phyloP scores from a whole-genome alignment of 2,113 vertebrate genomes.

The Empidonax alnorum region DNA sequence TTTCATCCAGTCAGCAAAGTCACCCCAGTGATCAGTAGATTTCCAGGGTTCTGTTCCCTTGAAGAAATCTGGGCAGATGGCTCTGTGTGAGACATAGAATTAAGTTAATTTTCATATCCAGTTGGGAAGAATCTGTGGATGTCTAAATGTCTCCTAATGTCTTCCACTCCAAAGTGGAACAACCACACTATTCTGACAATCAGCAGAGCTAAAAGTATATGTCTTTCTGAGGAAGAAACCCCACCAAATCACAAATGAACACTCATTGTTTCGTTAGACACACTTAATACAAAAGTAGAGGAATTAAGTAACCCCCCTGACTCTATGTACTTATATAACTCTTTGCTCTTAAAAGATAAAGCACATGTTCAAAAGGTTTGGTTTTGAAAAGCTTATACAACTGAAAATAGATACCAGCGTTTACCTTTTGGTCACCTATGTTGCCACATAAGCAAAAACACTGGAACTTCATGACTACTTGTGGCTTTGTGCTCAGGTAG shows the following conservation, averaged over 20 bases:
- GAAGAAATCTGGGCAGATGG: constrained; percentile 89
- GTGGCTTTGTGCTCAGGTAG: background rate
- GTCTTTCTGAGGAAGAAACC: background rate
- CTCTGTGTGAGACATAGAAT: constrained; percentile 53
- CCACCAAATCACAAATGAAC: background rate
- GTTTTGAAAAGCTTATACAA: background rate
- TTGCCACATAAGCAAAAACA: background rate
- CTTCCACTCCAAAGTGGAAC: background rate
- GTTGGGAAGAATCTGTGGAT: background rate
- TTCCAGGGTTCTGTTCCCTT: constrained; percentile 87
- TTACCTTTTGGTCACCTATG: background rate
- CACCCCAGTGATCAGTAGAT: constrained; percentile 79
- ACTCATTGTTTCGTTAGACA: background rate
- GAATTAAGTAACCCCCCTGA: background rate
- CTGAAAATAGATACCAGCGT: background rate
- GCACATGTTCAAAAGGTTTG: background rate
- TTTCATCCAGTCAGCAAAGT: constrained; percentile 86
- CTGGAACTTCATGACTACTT: background rate
- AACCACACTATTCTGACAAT: background rate
- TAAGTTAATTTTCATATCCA: background rate
- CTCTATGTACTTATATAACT: background rate
- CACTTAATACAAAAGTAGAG: background rate
- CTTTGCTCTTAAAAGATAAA: background rate
- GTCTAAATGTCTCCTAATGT: background rate
- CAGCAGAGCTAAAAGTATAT: background rate